Conservation (phyloP, 1,140 invertebrate species). For the Apis cerana region DNA sequence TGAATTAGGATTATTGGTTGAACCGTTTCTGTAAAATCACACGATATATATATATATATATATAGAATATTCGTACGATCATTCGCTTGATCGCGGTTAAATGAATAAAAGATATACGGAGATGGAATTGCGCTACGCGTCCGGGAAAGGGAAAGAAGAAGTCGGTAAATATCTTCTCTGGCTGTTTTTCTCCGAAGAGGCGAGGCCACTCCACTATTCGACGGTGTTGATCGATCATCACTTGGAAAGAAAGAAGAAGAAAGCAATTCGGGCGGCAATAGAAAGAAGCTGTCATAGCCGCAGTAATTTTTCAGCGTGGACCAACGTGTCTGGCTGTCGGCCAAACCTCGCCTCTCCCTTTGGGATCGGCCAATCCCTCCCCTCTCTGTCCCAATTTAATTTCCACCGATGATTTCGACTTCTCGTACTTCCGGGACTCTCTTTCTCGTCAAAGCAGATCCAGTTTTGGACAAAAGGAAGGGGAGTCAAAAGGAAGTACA, state of each 20-base stretch:
- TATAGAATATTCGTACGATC: too few relatives aligned
- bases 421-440: background rate
- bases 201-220: slow-evolving; percentile 27
- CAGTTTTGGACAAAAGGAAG: background rate
- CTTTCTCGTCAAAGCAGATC: background rate
- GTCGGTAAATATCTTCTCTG: slow-evolving; percentile 69
- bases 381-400: slow-evolving; percentile 33
- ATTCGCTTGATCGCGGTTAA: too few relatives aligned
- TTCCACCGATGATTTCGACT: slow-evolving; percentile 14
- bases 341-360: slow-evolving; percentile 21
- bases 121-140: slow-evolving; percentile 53
- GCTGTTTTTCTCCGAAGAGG: slow-evolving; percentile 35
- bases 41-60: too few relatives aligned
- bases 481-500: background rate
- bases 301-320: slow-evolving; percentile 27
- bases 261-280: slow-evolving; percentile 22
- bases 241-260: slow-evolving; percentile 12
- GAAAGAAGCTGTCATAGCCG: slow-evolving; percentile 45
- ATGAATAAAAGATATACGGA: slow-evolving; percentile 27
- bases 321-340: slow-evolving; percentile 33
- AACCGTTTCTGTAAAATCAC: too few relatives aligned
- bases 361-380: background rate
- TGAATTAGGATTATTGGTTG: background rate
- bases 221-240: slow-evolving; percentile 57
- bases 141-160: background rate